Evolutionary conservation across 2,888 invertebrate species (phyloP).

Genomic region (Rhamphomyia laevipes): DNA sequence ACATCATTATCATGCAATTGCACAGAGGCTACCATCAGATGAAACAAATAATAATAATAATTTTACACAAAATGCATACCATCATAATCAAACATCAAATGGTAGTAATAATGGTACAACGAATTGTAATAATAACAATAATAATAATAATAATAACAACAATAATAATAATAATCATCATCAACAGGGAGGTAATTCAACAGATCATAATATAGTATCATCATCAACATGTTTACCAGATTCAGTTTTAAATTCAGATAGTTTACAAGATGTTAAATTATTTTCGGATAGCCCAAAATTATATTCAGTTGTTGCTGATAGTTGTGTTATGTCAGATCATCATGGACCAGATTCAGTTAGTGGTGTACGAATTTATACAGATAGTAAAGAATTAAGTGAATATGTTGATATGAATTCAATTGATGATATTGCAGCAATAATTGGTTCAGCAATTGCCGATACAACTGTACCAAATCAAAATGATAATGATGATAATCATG

Average conservation of each 20-base stretch:
- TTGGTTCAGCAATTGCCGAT: constrained; percentile 80
- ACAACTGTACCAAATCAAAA: constrained; percentile 67
- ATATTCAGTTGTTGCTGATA: constrained; percentile 41
- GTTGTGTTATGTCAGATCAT: constrained; percentile 38
- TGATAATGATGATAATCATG: constrained; percentile 58
- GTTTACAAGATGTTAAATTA: constrained; percentile 48
- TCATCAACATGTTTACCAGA: constrained; percentile 59
- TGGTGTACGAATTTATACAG: constrained; percentile 34
- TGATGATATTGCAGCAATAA: constrained; percentile 75
- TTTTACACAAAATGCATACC: constrained; percentile 49
- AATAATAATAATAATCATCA: constrained; percentile 11
- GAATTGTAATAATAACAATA: not conserved
- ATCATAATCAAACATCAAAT: constrained; percentile 10
- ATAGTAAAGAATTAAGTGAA: constrained; percentile 34
- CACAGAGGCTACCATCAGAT: constrained; percentile 61
- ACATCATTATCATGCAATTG: constrained; percentile 77
- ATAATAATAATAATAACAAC: not conserved
- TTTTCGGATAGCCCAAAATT: constrained; percentile 45
- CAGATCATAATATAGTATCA: constrained; percentile 61
- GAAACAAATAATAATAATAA: constrained; percentile 69
- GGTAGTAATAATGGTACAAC: constrained; percentile 6
- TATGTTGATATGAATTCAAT: constrained; percentile 58
- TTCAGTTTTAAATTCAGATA: constrained; percentile 42
- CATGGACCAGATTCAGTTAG: constrained; percentile 50
- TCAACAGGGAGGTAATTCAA: constrained; percentile 26